Conservation (phyloP, 1,140 invertebrate species). For the Drosophila mauritiana region DNA sequence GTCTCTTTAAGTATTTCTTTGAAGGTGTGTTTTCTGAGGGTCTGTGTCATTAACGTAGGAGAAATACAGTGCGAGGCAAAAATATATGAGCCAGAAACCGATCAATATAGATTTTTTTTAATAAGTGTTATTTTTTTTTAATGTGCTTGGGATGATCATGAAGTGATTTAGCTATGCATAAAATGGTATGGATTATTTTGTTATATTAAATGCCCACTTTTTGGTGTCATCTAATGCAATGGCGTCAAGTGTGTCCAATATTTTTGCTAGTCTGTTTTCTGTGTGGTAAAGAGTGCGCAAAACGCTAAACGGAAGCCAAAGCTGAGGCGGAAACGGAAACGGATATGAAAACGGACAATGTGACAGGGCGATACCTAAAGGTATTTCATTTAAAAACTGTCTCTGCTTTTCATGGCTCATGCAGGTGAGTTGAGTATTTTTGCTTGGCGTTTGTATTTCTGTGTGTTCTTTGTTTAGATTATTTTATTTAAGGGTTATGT, state of each 20-base stretch:
- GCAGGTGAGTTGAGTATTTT: conserved; percentile 14
- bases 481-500: conserved; percentile 24
- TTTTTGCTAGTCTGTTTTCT: conserved; percentile 11
- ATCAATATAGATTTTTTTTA: neutral
- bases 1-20: neutral
- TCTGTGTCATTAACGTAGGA: conserved; percentile 4
- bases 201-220: neutral
- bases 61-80: conserved; percentile 9
- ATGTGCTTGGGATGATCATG: neutral
- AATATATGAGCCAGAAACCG: neutral
- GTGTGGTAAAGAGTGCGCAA: conserved; percentile 1
- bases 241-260: neutral
- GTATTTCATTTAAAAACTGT: conserved; percentile 11
- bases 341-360: conserved; percentile 22
- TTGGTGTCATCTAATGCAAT: neutral
- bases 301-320: conserved; percentile 13
- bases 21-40: conserved; percentile 12
- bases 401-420: conserved; percentile 21
- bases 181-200: neutral
- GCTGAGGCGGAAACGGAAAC: conserved; percentile 33
- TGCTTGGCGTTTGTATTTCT: conserved; percentile 5
- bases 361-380: conserved; percentile 17
- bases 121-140: neutral
- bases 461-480: conserved; percentile 21
- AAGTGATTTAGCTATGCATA: neutral